These are phyloP conservation scores for Andrena camellia DNA, from an alignment of 2,888 invertebrate species.

Conservation along the genomic window DNA sequence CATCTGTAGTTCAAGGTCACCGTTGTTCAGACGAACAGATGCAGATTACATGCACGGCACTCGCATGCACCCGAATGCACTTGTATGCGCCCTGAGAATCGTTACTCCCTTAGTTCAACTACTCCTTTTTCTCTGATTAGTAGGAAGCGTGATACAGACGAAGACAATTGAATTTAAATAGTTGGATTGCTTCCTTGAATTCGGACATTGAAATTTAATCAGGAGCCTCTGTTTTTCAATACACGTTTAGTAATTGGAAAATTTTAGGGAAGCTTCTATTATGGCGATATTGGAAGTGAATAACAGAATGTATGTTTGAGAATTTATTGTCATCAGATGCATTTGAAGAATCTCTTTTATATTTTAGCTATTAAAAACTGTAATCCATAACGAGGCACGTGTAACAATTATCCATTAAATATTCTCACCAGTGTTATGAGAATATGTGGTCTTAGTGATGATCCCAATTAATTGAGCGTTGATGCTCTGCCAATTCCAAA, in stretches of 20 bases:
- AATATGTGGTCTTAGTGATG: not conserved
- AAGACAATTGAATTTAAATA: not conserved
- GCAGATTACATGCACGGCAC: not conserved
- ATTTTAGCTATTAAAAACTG: no score
- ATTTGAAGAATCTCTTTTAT: no score
- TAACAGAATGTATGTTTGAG: not conserved
- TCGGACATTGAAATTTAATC: no score
- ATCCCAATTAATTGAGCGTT: not conserved
- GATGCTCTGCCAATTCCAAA: slow-evolving; percentile 8
- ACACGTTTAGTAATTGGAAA: no score
- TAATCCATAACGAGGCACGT: no score
- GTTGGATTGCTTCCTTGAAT: no score
- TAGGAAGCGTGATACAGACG: not conserved
- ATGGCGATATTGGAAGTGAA: not conserved
- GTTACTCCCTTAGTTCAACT: not conserved
- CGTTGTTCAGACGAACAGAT: slow-evolving; percentile 1
- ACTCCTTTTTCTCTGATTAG: not conserved
- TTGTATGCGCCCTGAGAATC: not conserved
- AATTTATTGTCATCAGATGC: not conserved
- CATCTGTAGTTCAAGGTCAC: slow-evolving; percentile 24
- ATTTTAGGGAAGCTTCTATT: no score
- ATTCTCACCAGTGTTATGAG: not conserved
- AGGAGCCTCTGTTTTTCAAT: no score
- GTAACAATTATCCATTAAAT: no score
- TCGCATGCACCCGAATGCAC: not conserved